These are phyloP conservation scores for Osmerus eperlanus DNA, from an alignment of 2,113 vertebrate genomes.

Conservation along the genomic window DNA sequence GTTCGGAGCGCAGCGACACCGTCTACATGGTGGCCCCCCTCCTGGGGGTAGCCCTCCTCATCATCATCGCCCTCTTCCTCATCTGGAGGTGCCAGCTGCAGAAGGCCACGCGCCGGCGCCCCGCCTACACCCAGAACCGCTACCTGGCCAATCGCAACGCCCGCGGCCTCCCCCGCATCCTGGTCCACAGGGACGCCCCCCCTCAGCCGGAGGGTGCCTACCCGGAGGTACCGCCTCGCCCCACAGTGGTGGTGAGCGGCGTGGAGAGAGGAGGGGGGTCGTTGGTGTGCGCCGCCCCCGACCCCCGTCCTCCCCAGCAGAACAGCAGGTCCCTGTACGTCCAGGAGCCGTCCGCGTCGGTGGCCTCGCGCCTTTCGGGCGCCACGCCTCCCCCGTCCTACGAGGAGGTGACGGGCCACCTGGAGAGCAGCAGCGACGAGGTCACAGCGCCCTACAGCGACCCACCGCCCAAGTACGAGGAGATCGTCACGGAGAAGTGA, in stretches of 20 bases:
- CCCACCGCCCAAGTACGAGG: conserved; percentile 86
- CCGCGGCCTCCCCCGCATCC: conserved; percentile 81
- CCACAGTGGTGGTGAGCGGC: conserved; percentile 46
- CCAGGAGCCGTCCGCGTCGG: conserved; percentile 69
- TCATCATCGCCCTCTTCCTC: conserved; percentile 87
- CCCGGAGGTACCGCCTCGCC: conserved; percentile 43
- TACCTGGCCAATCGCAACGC: conserved; percentile 79
- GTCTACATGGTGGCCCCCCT: conserved; percentile 85
- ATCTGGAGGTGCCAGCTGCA: conserved; percentile 92
- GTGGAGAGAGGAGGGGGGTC: conserved; percentile 25
- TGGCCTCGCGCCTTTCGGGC: conserved; percentile 79
- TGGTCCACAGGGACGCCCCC: conserved; percentile 78
- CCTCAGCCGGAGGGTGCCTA: conserved; percentile 67
- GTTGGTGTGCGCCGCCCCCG: conserved; percentile 21
- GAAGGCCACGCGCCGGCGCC: conserved; percentile 82
- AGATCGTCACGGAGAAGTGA: conserved; percentile 77
- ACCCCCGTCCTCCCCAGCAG: conserved; percentile 43
- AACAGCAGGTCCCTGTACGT: conserved; percentile 72
- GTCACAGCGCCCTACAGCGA: conserved; percentile 76
- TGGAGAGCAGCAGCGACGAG: conserved; percentile 80
- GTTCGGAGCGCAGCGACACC: conserved; percentile 71
- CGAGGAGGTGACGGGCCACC: conserved; percentile 84
- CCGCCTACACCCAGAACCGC: conserved; percentile 81
- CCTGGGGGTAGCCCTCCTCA: conserved; percentile 82
- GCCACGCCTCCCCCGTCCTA: conserved; percentile 87